Evolutionary conservation across 1,140 invertebrate species (phyloP).

Genomic region (Batillaria attramentaria): DNA sequence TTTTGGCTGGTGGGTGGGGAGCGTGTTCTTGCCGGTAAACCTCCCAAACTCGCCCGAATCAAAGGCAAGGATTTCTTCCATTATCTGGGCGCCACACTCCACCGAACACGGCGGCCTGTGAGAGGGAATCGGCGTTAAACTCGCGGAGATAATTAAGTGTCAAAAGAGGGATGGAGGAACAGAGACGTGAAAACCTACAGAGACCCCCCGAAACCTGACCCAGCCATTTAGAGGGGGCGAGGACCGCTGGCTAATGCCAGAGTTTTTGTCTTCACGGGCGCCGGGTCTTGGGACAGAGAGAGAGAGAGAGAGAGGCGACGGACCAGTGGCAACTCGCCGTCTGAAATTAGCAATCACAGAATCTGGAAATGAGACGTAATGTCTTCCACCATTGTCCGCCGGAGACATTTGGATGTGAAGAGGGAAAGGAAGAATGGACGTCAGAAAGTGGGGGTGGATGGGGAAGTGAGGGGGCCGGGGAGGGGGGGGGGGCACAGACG

Average conservation of each 20-base stretch:
- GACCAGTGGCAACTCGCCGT: background rate
- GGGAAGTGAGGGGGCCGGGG: background rate
- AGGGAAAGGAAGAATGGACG: background rate
- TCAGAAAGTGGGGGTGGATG: background rate
- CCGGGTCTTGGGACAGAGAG: too few relatives aligned
- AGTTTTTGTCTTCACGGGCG: constrained; percentile 5
- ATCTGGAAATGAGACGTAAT: background rate
- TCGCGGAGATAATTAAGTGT: background rate
- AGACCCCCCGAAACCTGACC: background rate
- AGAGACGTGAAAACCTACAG: background rate
- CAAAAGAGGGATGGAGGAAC: background rate
- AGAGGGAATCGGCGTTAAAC: background rate
- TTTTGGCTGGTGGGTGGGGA: too few relatives aligned
- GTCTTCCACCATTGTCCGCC: background rate
- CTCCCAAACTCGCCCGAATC: too few relatives aligned
- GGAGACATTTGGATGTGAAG: background rate
- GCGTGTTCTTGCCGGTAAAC: too few relatives aligned
- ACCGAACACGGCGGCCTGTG: background rate
- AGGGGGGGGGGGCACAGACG: background rate
- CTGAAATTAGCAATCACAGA: background rate
- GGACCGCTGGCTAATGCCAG: background rate
- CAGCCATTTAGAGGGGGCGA: background rate
- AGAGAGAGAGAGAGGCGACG: too few relatives aligned
- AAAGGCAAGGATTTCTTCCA: too few relatives aligned
- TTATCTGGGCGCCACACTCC: too few relatives aligned